Evolutionary conservation across 2,113 vertebrate genomes (phyloP), one percentile per base, ranked within the genome.

Genomic region (Solea solea): DNA sequence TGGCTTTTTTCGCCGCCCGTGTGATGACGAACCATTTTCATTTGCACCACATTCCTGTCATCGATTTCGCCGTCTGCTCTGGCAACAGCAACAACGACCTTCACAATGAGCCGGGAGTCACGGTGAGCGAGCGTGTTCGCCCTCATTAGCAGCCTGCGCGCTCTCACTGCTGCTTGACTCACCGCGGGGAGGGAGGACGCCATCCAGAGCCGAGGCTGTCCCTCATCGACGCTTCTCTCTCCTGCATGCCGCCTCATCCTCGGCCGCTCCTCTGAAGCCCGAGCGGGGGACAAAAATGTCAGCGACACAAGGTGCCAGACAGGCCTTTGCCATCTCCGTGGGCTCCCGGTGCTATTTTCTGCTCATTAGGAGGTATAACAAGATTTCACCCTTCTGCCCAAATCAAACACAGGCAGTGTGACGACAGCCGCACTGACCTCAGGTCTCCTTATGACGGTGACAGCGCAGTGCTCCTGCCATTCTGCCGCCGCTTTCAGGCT

Each of bases 281-380:
- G 55, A 77, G 62, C 53, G 12, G n/a, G 54, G 70, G 34, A 62
- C 59, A 66, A 58, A 60, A 79, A 83, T 81, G 74, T 78, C 82
- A 78, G 58, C 53, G 14, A 40, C 55, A 70, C 63, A 62, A 68
- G 85, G 73, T 75, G 74, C 16, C 49, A 86, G 88, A 82, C 74
- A 40, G 74, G 75, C 66, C 68, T 41, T 51, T 25, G 16, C 61
- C 74, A 12, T 46, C 25, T 52, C 60, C 8, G 9, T 12, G 51
- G 48, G 51, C 69, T 71, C 16, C 52, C 45, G 71, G 51, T 34
- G 21, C 16, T 69, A 58, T 74, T 70, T 56, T 67, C 68, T 77
- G 70, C 83, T 91, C 85, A 88, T 90, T 91, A 88, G 70, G 55
- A 49, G 74, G 64, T 40, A 78, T 73, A 87, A 87, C 66, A 72